Base-by-base conservation (phyloP, 92 coral and sea anemone species). In the Micromussa lordhowensis region DNA sequence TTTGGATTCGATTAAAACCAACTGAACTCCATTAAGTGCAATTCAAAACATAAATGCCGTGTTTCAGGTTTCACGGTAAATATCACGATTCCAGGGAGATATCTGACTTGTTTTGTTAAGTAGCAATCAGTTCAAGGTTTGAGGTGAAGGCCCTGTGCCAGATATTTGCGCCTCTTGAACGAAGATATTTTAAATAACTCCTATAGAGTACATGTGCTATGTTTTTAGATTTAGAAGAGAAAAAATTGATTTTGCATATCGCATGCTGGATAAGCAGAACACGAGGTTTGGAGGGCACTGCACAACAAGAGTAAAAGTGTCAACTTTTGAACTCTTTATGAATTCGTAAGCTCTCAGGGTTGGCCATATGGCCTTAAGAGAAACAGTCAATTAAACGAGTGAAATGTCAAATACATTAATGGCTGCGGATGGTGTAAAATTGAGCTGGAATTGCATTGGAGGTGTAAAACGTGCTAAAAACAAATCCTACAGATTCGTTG, bases 341-440 rank as follows among this genome's bases (percentile, higher is more conserved):
- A 32, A 48, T 21, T 61, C 24, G 49, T 51, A 18, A 64, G 22
- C 82, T 63, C 76, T 40, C 57, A 38, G 4, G 54, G 29, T 24
- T 19, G 12, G 89, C 89, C 89, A 86, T 34, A 86, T 86, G 89
- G 89, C 89, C 55, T n/a, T 15, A 38, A 86, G 53, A 77, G 89
- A 77, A 40, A 86, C 89, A 66, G 81, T 78, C 83, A 86, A 40
- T 61, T 55, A 44, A 40, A 78, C 63, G 59, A 16, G 68, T 28
- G 6, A 77, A 86, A 77, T 78, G 89, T 77, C 83, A 86, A 28
- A 64, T n/a, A 66, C 40, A 63, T 77, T 53, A 78, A 86, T 74
- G 75, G 76, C 36, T 13, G 29, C 13, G 75, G 77, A 86, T 74
- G 71, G 19, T 77, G 75, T 32, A 86, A 78, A 86, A 86, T 13